Conservation (phyloP, 2,888 invertebrate species). For the Eupithecia inturbata region DNA sequence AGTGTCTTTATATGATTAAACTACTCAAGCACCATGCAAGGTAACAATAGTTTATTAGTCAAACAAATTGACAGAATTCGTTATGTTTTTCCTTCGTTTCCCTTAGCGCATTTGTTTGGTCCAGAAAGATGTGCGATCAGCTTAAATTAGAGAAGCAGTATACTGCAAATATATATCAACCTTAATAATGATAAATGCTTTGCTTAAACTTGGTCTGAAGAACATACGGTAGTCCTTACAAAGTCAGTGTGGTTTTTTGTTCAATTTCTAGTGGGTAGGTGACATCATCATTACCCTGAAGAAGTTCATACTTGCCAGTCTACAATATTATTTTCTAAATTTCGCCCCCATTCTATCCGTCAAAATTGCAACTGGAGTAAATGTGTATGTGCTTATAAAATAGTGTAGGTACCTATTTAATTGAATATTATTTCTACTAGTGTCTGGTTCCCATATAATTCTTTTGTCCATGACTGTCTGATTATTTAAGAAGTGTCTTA, state of each 20-base stretch:
- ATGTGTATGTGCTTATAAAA: not conserved
- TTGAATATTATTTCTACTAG: not conserved
- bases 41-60: not conserved
- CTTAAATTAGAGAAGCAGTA: not conserved
- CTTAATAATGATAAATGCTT: constrained; percentile 43
- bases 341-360: not conserved
- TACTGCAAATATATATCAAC: constrained; percentile 1
- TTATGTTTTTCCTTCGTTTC: not conserved
- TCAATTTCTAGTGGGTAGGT: not conserved
- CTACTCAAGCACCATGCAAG: not conserved
- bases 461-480: not conserved
- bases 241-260: constrained; percentile 4
- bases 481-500: not conserved
- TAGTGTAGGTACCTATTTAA: too few species aligned
- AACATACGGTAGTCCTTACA: constrained; percentile 23
- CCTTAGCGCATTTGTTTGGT: not conserved
- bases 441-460: not conserved
- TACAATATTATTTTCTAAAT: not conserved
- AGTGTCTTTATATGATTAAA: too few species aligned
- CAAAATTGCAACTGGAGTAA: not conserved
- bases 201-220: constrained; percentile 36
- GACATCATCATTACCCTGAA: constrained; percentile 1
- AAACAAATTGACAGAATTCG: not conserved
- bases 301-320: not conserved
- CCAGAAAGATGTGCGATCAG: not conserved